These are phyloP conservation scores for Nasonia longicornis DNA, from an alignment of 1,140 invertebrate genomes.

Conservation along the genomic window DNA sequence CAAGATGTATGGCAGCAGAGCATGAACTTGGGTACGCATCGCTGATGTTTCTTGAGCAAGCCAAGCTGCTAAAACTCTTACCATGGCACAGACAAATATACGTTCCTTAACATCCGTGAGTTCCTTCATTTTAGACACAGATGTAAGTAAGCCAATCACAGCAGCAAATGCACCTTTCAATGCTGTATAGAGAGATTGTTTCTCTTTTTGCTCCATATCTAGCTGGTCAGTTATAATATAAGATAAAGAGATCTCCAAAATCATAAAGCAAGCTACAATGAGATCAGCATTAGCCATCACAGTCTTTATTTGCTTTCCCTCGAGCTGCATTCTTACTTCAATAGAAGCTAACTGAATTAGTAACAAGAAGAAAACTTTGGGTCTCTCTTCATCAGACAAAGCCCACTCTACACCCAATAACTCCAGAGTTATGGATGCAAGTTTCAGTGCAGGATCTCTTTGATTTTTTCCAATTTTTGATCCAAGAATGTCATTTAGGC, in stretches of 20 bases:
- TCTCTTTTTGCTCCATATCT: constrained; percentile 89
- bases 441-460: constrained; percentile 86
- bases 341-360: constrained; percentile 89
- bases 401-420: constrained; percentile 88
- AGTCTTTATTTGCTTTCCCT: constrained; percentile 85
- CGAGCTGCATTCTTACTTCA: constrained; percentile 92
- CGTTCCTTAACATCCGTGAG: constrained; percentile 75
- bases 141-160: constrained; percentile 80
- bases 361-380: constrained; percentile 85
- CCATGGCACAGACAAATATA: constrained; percentile 84
- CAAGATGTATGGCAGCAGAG: constrained; percentile 82
- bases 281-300: constrained; percentile 81
- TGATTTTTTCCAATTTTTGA: constrained; percentile 90
- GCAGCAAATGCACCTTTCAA: constrained; percentile 90
- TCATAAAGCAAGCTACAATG: constrained; percentile 84
- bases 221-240: constrained; percentile 85
- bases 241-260: constrained; percentile 84
- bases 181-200: constrained; percentile 89
- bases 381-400: constrained; percentile 81
- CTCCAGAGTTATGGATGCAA: constrained; percentile 84
- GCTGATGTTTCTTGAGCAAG: constrained; percentile 92
- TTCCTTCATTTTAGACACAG: constrained; percentile 80
- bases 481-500: constrained; percentile 82
- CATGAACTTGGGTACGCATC: constrained; percentile 85
- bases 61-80: constrained; percentile 88